phyloP scores from a whole-genome alignment of 2,888 invertebrate genomes.

The Mechanitis mazaeus region DNA sequence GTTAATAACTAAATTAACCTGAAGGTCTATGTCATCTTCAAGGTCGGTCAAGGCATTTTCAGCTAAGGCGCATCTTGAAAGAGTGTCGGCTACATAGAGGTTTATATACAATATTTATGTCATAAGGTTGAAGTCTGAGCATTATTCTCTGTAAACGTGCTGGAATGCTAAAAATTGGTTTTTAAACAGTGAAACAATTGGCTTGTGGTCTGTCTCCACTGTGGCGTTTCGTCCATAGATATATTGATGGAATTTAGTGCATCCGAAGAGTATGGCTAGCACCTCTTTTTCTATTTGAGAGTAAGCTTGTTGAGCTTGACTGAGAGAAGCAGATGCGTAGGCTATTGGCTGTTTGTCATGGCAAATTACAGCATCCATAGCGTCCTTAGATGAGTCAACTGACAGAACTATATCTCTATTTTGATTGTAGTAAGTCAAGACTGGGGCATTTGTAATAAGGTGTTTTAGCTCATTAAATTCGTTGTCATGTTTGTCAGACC shows the following conservation, averaged over 20 bases:
- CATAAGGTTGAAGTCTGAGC: slow-evolving; percentile 15
- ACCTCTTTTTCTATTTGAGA: slow-evolving; percentile 22
- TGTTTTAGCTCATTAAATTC: slow-evolving; percentile 15
- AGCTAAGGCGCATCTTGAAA: slow-evolving; percentile 14
- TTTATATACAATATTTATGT: slow-evolving; percentile 15
- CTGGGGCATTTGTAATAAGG: slow-evolving; percentile 14
- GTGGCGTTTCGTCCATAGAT: slow-evolving; percentile 15
- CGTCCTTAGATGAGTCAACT: slow-evolving; percentile 14
- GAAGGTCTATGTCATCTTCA: slow-evolving; percentile 11
- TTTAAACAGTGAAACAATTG: slow-evolving; percentile 7
- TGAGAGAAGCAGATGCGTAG: slow-evolving; percentile 22
- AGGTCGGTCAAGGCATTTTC: slow-evolving; percentile 1
- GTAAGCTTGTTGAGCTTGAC: slow-evolving; percentile 14
- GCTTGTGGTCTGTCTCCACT: slow-evolving; percentile 14
- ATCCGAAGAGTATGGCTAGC: slow-evolving; percentile 18
- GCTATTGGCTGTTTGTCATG: slow-evolving; percentile 19
- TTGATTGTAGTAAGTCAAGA: slow-evolving; percentile 19
- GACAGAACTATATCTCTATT: slow-evolving; percentile 16
- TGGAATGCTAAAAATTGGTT: slow-evolving; percentile 7
- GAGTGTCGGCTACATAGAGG: slow-evolving; percentile 16
- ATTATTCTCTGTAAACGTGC: slow-evolving; percentile 19
- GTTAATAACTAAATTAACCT: slow-evolving; percentile 10
- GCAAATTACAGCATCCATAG: slow-evolving; percentile 18
- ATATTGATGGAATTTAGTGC: slow-evolving; percentile 24
- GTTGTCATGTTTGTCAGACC: slow-evolving; percentile 15